Evolutionary conservation across 2,888 invertebrate genomes (phyloP).

Genomic region (Drosophila dives): DNA sequence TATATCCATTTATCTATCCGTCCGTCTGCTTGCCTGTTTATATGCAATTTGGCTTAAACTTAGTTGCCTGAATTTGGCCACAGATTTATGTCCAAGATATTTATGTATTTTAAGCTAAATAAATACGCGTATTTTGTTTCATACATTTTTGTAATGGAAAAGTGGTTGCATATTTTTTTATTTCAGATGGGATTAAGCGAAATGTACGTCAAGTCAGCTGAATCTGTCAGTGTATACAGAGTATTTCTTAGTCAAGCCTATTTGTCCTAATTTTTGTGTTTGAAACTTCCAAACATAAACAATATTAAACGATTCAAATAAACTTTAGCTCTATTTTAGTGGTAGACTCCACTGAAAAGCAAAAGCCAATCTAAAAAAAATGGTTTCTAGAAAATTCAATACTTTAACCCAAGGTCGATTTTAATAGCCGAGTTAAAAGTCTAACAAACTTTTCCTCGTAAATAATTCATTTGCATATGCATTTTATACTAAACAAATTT

Average conservation of each 20-base stretch:
- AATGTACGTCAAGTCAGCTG: not conserved
- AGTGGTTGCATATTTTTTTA: rapidly evolving
- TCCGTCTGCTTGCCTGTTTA: not conserved
- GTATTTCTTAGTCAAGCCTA: not conserved
- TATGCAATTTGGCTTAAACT: not conserved
- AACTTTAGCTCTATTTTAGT: not conserved
- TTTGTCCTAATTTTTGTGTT: not conserved
- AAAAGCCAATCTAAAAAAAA: not conserved
- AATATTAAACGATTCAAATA: not conserved
- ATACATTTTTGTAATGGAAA: not conserved
- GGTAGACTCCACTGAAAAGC: not conserved
- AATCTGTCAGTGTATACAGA: not conserved
- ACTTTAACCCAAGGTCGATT: not conserved
- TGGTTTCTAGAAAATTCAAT: not conserved
- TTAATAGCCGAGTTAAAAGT: too few species aligned
- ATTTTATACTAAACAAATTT: not conserved
- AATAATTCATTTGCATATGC: not conserved
- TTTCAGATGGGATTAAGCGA: not conserved
- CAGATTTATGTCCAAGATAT: not conserved
- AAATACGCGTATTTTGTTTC: not conserved
- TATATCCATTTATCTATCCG: not conserved
- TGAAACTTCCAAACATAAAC: not conserved
- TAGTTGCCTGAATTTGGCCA: too few species aligned
- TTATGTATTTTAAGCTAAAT: not conserved
- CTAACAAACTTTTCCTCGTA: not conserved